Evolutionary conservation across 2,113 vertebrate genomes (phyloP), one percentile per base, ranked within the genome.

Genomic region (Anolis carolinensis): DNA sequence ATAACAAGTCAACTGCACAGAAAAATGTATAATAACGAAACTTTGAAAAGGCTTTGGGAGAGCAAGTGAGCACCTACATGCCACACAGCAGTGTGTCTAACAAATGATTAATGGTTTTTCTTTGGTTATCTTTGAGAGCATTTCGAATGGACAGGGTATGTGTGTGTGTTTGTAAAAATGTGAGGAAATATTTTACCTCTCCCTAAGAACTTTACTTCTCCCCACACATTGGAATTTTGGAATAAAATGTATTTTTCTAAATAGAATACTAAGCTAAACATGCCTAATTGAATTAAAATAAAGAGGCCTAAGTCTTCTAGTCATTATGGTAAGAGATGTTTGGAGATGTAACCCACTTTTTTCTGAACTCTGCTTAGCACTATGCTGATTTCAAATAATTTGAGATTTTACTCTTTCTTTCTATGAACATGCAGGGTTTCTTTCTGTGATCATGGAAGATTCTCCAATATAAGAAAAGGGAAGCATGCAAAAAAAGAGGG

Each of bases 1-100:
- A 62, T 82, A 88, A 13, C 16, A 74, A 81, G 4, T 80, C n/a
- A 73, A 1, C 5, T 14, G 1, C 21, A 84, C 36, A 27, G 59
- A 0, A 4, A 8, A 85, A 1, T 23, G 3, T 75, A 39, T 83
- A 71, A 93, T 89, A 81, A 48, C 48, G 7, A 91, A 79, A 55
- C 30, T 74, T 0, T 87, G 36, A 81, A 82, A 89, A 82, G 44
- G 7, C 4, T 63, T 5, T 11, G 34, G n/a, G 55, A 2, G 36
- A 6, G 1, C 70, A 84, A 71, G 16, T 10, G 62, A 39, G 1
- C 55, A 88, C 52, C n/a, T n/a, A 25, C 25, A 65, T 3, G 39
- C 2, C 32, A 27, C 48, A 84, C n/a, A 50, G 2, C 32, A 20
- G 36, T 0, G 36, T 50, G 20, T 83, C 25, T 71, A 79, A 84